These are phyloP conservation scores for Diorhabda carinulata DNA, from an alignment of 1,140 invertebrate genomes.

Conservation along the genomic window DNA sequence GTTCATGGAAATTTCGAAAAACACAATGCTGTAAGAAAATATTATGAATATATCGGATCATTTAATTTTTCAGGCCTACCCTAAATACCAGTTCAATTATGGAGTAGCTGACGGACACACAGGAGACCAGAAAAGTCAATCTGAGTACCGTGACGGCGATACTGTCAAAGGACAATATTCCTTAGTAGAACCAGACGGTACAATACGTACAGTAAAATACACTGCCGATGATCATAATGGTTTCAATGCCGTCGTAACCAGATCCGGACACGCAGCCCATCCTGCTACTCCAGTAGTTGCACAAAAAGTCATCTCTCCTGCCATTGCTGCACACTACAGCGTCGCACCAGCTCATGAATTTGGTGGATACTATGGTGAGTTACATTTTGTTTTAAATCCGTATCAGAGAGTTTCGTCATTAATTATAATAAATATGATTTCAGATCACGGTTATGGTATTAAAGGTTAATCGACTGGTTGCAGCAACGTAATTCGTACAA, in stretches of 20 bases:
- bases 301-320: slow-evolving; percentile 12
- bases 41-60: too few relatives aligned
- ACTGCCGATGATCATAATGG: slow-evolving; percentile 25
- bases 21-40: too few relatives aligned
- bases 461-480: too few relatives aligned
- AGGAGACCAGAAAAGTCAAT: slow-evolving; percentile 20
- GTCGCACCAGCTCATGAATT: slow-evolving; percentile 5
- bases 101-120: slow-evolving; percentile 16
- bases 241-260: slow-evolving; percentile 25
- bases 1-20: too few relatives aligned
- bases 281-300: slow-evolving; percentile 16
- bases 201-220: slow-evolving; percentile 16
- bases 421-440: not conserved
- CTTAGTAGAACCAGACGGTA: slow-evolving; percentile 20
- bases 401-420: too few relatives aligned
- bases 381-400: not conserved
- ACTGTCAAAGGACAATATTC: slow-evolving; percentile 19
- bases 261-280: slow-evolving; percentile 24
- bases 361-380: not conserved
- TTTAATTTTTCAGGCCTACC: slow-evolving; percentile 8
- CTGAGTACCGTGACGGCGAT: slow-evolving; percentile 17
- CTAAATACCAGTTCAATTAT: slow-evolving; percentile 22
- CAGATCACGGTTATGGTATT: slow-evolving; percentile 5
- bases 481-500: not conserved
- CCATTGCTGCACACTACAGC: not conserved